These are phyloP conservation scores for Oreortyx pictus DNA, from an alignment of 2,797 vertebrate genomes.

Conservation along the genomic window DNA sequence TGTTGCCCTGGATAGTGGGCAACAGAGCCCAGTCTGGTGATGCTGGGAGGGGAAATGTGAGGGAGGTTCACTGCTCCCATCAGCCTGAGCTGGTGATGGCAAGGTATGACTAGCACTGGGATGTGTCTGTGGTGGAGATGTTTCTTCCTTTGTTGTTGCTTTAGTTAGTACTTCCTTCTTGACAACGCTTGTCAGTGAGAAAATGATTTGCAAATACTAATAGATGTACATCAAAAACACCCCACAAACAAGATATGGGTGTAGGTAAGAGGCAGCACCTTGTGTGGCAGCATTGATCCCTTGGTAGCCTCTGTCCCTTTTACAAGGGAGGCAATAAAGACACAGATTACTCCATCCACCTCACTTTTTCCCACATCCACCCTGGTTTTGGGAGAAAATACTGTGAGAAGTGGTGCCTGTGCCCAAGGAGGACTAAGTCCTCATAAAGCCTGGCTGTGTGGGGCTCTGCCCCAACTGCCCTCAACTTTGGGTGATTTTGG, in stretches of 20 bases:
- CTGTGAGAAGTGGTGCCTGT: not conserved
- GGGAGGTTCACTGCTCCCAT: too few species aligned
- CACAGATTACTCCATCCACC: not conserved
- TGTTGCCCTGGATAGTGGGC: not conserved
- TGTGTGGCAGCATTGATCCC: not conserved
- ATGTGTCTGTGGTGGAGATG: not conserved
- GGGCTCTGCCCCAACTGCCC: not conserved
- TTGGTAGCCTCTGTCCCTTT: not conserved
- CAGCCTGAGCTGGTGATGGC: not conserved
- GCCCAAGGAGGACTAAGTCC: not conserved
- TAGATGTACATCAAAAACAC: not conserved
- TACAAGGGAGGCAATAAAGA: not conserved
- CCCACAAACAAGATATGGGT: not conserved
- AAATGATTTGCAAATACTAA: conserved; percentile 24
- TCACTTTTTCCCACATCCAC: not conserved
- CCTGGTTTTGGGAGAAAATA: not conserved
- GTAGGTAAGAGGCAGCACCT: not conserved
- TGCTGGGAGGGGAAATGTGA: too few species aligned
- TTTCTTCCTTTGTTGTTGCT: not conserved
- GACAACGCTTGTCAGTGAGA: not conserved
- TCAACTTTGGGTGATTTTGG: rapidly evolving
- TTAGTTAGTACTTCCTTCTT: not conserved
- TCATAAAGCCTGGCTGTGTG: too few species aligned
- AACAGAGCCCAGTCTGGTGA: not conserved
- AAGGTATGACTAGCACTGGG: not conserved